Conservation (phyloP, 2,888 invertebrate species). For the Xylophagus ater region DNA sequence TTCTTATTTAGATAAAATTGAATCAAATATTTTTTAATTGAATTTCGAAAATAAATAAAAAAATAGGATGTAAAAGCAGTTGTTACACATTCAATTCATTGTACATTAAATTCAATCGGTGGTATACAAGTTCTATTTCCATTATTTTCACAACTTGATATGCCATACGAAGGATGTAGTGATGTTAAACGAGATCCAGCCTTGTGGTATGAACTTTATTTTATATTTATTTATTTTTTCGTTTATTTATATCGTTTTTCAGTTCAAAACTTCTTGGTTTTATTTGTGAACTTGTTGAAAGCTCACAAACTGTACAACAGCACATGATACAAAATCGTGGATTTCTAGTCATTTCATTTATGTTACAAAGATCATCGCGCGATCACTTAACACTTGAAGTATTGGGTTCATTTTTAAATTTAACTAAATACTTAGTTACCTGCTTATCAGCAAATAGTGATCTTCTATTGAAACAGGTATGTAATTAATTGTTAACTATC, state of each 20-base stretch:
- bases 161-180: slow-evolving; percentile 74
- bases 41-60: too few relatives aligned
- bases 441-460: slow-evolving; percentile 89
- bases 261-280: slow-evolving; percentile 93
- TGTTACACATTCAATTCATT: slow-evolving; percentile 97
- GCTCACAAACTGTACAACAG: slow-evolving; percentile 94
- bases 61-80: slow-evolving; percentile 98
- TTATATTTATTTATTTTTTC: slow-evolving; percentile 10
- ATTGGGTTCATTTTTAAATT: slow-evolving; percentile 78
- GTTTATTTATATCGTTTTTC: slow-evolving; percentile 25
- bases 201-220: slow-evolving; percentile 56
- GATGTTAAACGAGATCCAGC: slow-evolving; percentile 80
- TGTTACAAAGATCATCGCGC: slow-evolving; percentile 84
- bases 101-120: slow-evolving; percentile 96
- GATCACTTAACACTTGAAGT: slow-evolving; percentile 93
- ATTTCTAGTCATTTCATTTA: slow-evolving; percentile 94
- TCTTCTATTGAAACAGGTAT: slow-evolving; percentile 82
- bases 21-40: slow-evolving; percentile 6
- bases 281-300: slow-evolving; percentile 93
- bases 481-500: slow-evolving; percentile 17
- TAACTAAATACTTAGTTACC: slow-evolving; percentile 87
- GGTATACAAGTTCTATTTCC: slow-evolving; percentile 98
- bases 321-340: slow-evolving; percentile 99
- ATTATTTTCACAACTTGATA: slow-evolving; percentile 92
- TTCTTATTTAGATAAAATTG: slow-evolving; percentile 1